phyloP scores from a whole-genome alignment of 1,140 invertebrate genomes.

The Cotesia typhae region DNA sequence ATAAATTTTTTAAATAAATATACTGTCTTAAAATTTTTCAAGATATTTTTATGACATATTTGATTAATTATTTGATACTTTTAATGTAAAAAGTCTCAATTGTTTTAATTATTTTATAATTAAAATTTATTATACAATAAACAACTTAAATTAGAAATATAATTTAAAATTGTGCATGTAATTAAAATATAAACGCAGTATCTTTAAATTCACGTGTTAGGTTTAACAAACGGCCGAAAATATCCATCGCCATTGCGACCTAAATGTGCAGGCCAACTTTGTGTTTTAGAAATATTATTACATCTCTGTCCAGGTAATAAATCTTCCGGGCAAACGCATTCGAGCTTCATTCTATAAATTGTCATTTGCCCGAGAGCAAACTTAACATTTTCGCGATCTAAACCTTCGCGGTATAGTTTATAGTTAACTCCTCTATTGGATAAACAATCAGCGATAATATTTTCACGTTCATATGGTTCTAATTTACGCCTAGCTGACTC shows the following conservation, averaged over 20 bases:
- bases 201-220: constrained; percentile 23
- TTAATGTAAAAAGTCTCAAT: neutral
- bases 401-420: constrained; percentile 54
- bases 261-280: constrained; percentile 67
- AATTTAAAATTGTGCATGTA: neutral
- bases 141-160: neutral
- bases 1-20: neutral
- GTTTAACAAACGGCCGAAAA: constrained; percentile 53
- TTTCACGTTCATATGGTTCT: constrained; percentile 47
- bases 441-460: constrained; percentile 60
- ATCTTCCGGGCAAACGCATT: constrained; percentile 65
- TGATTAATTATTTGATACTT: neutral
- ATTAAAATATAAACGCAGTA: neutral
- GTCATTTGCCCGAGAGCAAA: constrained; percentile 68
- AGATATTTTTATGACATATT: too few species aligned
- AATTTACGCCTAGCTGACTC: constrained; percentile 39
- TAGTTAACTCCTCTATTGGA: constrained; percentile 59
- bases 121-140: too few species aligned
- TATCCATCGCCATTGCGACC: constrained; percentile 65
- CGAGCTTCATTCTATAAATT: constrained; percentile 66
- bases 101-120: constrained; percentile 4
- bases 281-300: constrained; percentile 62
- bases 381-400: constrained; percentile 60
- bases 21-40: neutral
- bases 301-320: constrained; percentile 62